Evolutionary conservation across 2,888 invertebrate species (phyloP), one percentile per base, ranked within the genome.

Genomic region (Lepetodrilus schrolli): DNA sequence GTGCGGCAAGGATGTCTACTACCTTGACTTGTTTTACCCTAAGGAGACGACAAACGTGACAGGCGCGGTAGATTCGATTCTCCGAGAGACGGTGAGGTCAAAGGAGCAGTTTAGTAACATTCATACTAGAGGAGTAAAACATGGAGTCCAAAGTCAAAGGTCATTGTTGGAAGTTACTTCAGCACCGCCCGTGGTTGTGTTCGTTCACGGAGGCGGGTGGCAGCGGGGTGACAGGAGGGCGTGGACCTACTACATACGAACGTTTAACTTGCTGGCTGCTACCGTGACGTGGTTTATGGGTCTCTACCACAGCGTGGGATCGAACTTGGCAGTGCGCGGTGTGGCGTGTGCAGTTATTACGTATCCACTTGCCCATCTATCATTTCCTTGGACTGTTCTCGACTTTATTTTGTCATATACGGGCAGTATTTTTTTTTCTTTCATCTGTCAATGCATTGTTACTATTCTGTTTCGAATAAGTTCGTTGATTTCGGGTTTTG

Each of bases 131-230:
- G n/a, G n/a, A n/a, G n/a, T n/a, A n/a, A n/a, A n/a, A n/a, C n/a
- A n/a, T n/a, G n/a, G n/a, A n/a, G n/a, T n/a, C n/a, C n/a, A n/a
- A n/a, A n/a, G n/a, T n/a, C n/a, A n/a, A n/a, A n/a, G n/a, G n/a
- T n/a, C n/a, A n/a, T n/a, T n/a, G n/a, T n/a, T n/a, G n/a, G n/a
- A n/a, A n/a, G n/a, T n/a, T n/a, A n/a, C n/a, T n/a, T n/a, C n/a
- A n/a, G n/a, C n/a, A n/a, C 21, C 51, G 21, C 85, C 85, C 2
- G 66, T 84, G 4, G 84, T 82, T 13, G 58, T 85, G 38, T 85
- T 85, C 66, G 77, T 84, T 21, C 85, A 85, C 50, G 85, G 85
- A 0, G 85, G 85, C 2, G 85, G 85, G 1, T 85, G 85, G 85
- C 65, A 84, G 71, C 66, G 85, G 5, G 85, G 85, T 1, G 84